Base-by-base conservation (phyloP, 1,140 invertebrate species). In the Scaptomyza pallida region DNA sequence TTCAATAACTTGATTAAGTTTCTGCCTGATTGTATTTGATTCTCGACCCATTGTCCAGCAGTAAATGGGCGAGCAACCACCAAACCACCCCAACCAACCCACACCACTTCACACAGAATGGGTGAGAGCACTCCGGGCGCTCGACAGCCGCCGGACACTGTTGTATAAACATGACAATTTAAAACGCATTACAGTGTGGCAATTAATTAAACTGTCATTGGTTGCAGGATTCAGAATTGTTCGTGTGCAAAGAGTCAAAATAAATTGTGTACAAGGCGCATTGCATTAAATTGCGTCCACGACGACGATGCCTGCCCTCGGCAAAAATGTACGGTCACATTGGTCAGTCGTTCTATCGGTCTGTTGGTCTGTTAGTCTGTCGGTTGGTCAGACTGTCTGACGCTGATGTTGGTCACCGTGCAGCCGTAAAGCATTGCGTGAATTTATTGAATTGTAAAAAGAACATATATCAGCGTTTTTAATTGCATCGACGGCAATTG, bases 381-480 rank as follows among this genome's bases (percentile, higher is more conserved):
- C 50, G n/a, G n/a, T n/a, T n/a, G 33, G 17, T 33, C 50, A 13
- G 26, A 21, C 17, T 17, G 41, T 21, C 47, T 45, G 45, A n/a
- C 6, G 51, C 10, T 37, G 33, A n/a, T n/a, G 51, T 17, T 13
- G 33, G 15, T 21, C 43, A 72, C 55, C 60, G 52, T 71, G 65
- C 65, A 77, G 63, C 72, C 47, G 72, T 78, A 78, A 81, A 72
- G 78, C 74, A 88, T 86, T 75, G 82, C 68, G 78, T 72, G 80
- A 86, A 86, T 86, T 86, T 88, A 86, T 86, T 86, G 82, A 88
- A 88, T 81, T 86, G 82, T 86, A 86, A 86, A 86, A 86, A 88
- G 78, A 78, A 81, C 82, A 86, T 86, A 86, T 86, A 86, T 86
- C 82, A 86, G 82, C 82, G 78, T 72, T 88, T 86, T 88, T 88